Base-by-base conservation (phyloP, 1,140 invertebrate species). In the Pectinophora gossypiella region DNA sequence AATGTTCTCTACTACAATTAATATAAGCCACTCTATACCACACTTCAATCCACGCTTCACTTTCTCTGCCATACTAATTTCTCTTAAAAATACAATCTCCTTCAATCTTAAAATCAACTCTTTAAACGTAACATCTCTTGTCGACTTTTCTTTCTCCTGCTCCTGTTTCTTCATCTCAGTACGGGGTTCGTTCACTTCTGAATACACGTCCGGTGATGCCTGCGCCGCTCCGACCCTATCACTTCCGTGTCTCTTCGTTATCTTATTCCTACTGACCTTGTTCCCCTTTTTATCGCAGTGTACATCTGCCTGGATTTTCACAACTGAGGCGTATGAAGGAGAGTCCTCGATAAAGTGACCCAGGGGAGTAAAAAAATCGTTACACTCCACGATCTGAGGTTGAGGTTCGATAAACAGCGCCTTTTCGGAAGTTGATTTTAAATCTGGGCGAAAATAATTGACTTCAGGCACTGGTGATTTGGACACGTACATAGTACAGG, bases 401-500 rank as follows among this genome's bases (percentile, higher is more conserved):
- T 38, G 4, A n/a, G 35, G 4, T 38, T 5, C 4, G n/a, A n/a
- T 3, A 38, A 38, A 23, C 22, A 10, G 22, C 4, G 22, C 10
- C 4, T 23, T 5, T 23, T 4, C 10, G 22, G n/a, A n/a, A n/a
- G n/a, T n/a, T 38, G 35, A 38, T n/a, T n/a, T 38, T 38, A 5
- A 3, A 3, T n/a, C 10, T 38, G 35, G 3, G 35, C n/a, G 3
- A 38, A 15, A 12, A 38, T 38, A 7, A n/a, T 38, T 38, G 35
- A 4, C n/a, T 15, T 12, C 10, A 12, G 4, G 4, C n/a, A 38
- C n/a, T 38, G 35, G n/a, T 13, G 35, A 3, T 38, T 13, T 38
- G n/a, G 21, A 51, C 48, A 43, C 22, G 22, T 55, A 61, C 15
- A 57, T 22, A 13, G 16, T 35, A 12, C 51, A 20, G 1, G 61